phyloP scores from a whole-genome alignment of 92 coral and sea anemone genomes.

The Phenganax marumi region DNA sequence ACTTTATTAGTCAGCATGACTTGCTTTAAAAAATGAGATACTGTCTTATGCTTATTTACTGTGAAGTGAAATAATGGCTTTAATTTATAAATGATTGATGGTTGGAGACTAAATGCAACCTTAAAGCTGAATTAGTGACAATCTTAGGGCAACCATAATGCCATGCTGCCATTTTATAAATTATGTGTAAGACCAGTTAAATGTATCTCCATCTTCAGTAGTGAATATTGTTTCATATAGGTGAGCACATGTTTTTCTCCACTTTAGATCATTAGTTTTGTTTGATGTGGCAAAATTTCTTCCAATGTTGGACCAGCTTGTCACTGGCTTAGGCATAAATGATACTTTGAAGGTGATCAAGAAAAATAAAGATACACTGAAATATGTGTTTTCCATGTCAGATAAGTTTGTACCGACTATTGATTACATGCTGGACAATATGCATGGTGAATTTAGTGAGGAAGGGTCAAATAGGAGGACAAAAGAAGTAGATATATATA shows the following conservation, averaged over 20 bases:
- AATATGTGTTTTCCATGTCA: neutral
- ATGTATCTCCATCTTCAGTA: no score
- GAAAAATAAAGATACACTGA: neutral
- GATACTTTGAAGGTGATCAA: neutral
- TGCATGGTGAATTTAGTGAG: slow-evolving; percentile 15
- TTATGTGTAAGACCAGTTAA: neutral
- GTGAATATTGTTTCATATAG: neutral
- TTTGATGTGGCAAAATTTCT: neutral
- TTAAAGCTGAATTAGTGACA: no score
- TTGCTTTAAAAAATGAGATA: no score
- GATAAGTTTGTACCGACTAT: neutral
- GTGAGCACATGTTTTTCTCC: neutral
- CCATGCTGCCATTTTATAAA: neutral
- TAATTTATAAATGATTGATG: no score
- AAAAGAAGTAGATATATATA: slow-evolving; percentile 1
- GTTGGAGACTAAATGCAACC: no score
- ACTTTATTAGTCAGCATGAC: no score
- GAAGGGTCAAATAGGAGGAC: slow-evolving; percentile 6
- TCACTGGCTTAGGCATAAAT: neutral
- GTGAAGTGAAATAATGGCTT: no score
- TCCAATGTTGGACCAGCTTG: neutral
- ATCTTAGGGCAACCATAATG: no score
- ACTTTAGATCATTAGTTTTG: slow-evolving; percentile 16
- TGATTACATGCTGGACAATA: slow-evolving; percentile 8
- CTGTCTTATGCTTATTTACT: no score